Evolutionary conservation across 2,888 invertebrate species (phyloP).

Genomic region (Protodeltote pygarga): DNA sequence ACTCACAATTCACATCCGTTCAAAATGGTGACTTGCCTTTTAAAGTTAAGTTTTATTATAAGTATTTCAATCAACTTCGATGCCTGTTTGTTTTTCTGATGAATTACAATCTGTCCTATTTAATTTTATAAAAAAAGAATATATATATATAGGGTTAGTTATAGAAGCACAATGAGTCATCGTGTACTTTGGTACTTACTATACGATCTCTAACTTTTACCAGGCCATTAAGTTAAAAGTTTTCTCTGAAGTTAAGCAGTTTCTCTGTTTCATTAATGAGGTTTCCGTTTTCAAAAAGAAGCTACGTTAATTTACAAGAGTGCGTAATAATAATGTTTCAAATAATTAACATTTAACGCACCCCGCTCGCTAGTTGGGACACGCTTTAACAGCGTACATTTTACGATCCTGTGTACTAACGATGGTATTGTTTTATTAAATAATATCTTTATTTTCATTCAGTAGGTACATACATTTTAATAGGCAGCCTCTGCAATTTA

Average conservation of each 20-base stretch:
- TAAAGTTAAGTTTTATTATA: conserved; percentile 53
- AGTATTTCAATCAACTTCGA: conserved; percentile 39
- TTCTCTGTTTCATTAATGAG: not conserved
- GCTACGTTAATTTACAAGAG: not conserved
- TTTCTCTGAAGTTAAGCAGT: conserved; percentile 4
- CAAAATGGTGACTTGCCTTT: conserved; percentile 89
- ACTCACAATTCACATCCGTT: conserved; percentile 82
- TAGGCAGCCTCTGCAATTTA: no score
- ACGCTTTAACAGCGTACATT: conserved; percentile 9
- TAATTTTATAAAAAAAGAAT: conserved; percentile 9
- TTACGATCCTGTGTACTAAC: conserved; percentile 3
- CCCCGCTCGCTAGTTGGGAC: conserved; percentile 4
- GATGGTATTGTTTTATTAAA: not conserved
- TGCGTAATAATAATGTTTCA: not conserved
- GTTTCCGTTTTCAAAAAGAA: not conserved
- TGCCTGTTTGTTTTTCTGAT: conserved; percentile 10
- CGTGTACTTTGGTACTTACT: conserved; percentile 31
- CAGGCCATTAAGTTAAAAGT: conserved; percentile 12
- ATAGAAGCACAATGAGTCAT: conserved; percentile 52
- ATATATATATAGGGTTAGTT: conserved; percentile 24
- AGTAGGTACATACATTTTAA: no score
- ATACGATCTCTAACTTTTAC: conserved; percentile 39
- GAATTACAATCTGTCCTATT: not conserved
- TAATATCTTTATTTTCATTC: not conserved
- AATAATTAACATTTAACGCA: conserved; percentile 3